Conservation (phyloP, 2,888 invertebrate species). For the Lamellibrachia satsuma region DNA sequence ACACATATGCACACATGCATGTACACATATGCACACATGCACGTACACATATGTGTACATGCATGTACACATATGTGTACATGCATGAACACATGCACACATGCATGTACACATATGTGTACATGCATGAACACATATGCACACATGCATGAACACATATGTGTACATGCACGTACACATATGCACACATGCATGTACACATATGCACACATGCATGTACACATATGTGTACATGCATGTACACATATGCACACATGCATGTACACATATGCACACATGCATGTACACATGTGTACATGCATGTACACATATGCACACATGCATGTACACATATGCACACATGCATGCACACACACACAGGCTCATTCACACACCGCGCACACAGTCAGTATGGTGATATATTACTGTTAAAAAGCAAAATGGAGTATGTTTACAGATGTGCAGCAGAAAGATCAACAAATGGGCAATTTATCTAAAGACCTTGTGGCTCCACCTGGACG, state of each 20-base stretch:
- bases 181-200: background rate
- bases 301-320: background rate
- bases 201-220: background rate
- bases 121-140: background rate
- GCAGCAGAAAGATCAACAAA: constrained; percentile 21
- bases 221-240: too few relatives aligned
- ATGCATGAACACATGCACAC: too few relatives aligned
- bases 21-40: background rate
- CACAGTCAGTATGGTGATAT: background rate
- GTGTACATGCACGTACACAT: too few relatives aligned
- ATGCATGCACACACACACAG: background rate
- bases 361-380: background rate
- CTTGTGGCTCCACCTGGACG: constrained; percentile 41
- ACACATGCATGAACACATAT: too few relatives aligned
- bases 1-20: background rate
- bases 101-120: background rate
- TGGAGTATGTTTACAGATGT: background rate
- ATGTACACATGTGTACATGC: too few relatives aligned
- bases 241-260: too few relatives aligned
- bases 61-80: background rate
- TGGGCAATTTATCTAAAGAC: background rate
- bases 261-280: too few relatives aligned
- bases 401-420: background rate
- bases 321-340: background rate
- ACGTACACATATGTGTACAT: background rate